Evolutionary conservation across 2,797 vertebrate species (phyloP).

Genomic region (Meda fulgida): DNA sequence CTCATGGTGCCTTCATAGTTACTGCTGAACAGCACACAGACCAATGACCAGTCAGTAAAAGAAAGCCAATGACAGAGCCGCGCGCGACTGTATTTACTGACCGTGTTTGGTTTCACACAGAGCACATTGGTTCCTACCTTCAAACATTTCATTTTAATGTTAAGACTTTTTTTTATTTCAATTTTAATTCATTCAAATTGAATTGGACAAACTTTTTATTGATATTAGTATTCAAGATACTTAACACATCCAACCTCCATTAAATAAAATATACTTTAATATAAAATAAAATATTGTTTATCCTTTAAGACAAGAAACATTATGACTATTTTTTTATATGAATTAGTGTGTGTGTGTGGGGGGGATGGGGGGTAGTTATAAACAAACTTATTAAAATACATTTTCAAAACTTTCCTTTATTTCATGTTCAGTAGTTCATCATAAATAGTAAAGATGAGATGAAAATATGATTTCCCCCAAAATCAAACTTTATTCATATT

Average conservation of each 20-base stretch:
- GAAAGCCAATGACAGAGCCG: slow-evolving; percentile 5
- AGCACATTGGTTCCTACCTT: slow-evolving; percentile 14
- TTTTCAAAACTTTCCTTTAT: not conserved
- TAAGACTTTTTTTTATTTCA: not conserved
- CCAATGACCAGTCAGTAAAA: too few species aligned
- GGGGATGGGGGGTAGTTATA: not conserved
- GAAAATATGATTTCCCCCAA: too few species aligned
- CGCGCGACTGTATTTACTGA: slow-evolving; percentile 2
- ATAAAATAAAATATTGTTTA: not conserved
- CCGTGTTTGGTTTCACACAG: not conserved
- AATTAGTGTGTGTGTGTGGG: too few species aligned
- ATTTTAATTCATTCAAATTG: not conserved
- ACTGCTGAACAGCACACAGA: too few species aligned
- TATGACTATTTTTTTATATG: not conserved
- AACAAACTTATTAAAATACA: not conserved
- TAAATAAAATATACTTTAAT: not conserved
- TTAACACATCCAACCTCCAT: not conserved
- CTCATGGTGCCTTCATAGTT: slow-evolving; percentile 14
- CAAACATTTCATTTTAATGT: not conserved
- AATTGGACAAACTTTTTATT: not conserved
- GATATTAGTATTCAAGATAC: not conserved
- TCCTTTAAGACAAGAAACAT: not conserved
- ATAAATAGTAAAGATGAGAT: not conserved
- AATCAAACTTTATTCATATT: not conserved
- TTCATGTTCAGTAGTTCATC: not conserved